A percentile compares a stretch with the other conserved stretches of the same genome.
These are phyloP conservation scores for Nemapogon koenigi DNA, from an alignment of 2,888 invertebrate genomes.

Conservation along the genomic window DNA sequence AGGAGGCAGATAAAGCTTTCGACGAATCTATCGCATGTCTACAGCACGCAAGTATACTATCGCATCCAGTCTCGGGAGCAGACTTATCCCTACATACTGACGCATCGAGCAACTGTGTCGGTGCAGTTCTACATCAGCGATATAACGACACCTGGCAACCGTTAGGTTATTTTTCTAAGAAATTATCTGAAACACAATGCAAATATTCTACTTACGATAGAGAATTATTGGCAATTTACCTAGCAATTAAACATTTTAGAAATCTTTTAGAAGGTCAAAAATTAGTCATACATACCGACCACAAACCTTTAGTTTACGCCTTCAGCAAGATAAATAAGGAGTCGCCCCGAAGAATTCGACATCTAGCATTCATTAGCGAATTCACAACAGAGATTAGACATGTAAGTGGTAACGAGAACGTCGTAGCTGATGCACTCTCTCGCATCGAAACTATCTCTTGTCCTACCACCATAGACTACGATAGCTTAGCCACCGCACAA, in stretches of 20 bases:
- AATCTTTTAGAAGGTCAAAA: constrained; percentile 10
- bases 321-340: neutral
- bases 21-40: constrained; percentile 2
- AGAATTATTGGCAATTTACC: constrained; percentile 8
- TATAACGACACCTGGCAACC: neutral
- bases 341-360: too few relatives aligned
- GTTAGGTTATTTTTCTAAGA: constrained; percentile 11
- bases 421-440: too few relatives aligned
- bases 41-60: constrained; percentile 1
- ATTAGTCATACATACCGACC: constrained; percentile 11
- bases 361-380: too few relatives aligned
- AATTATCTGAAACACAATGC: constrained; percentile 6
- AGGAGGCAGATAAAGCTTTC: neutral
- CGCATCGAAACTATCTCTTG: too few relatives aligned
- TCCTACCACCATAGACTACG: too few relatives aligned
- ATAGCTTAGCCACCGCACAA: too few relatives aligned
- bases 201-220: too few relatives aligned
- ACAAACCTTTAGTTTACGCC: constrained; percentile 15
- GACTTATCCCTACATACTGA: constrained; percentile 1
- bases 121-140: constrained; percentile 7
- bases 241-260: constrained; percentile 9
- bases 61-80: neutral
- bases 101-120: constrained; percentile 1
- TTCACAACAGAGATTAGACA: too few relatives aligned
- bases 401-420: too few relatives aligned